Evolutionary conservation across 1,140 invertebrate genomes (phyloP), one percentile per base, ranked within the genome.

Genomic region (Drosophila guanche): DNA sequence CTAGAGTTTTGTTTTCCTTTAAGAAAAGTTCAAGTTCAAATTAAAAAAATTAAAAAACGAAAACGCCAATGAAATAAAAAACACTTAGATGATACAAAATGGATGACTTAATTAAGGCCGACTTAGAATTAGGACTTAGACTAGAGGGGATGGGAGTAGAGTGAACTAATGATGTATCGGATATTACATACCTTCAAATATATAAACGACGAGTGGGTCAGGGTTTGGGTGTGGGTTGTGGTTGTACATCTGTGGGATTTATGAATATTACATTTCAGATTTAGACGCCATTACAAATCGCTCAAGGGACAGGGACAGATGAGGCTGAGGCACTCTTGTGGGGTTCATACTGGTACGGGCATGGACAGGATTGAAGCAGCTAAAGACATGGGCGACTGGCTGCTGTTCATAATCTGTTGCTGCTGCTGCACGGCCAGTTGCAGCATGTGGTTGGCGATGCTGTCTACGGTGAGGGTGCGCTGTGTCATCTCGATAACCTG

Each of bases 381-480:
- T 29, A 22, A 12, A 37, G 10, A 4, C 33, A 37, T 37, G 33
- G 33, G n/a, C 14, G 25, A 22, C 23, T 40, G 2, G 41, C 47
- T 16, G 46, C 41, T 25, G 42, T 52, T 59, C 54, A 59, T 42
- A n/a, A 62, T 40, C 41, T 59, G 54, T 2, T 52, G 33, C 20
- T 66, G 69, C 25, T 86, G 83, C 22, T 70, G 58, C 5, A 72
- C 50, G 40, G 89, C 89, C 58, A 90, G 27, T 48, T 88, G 79
- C 20, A 90, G 54, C 54, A 90, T 50, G 60, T 88, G 72, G 70
- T 90, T 90, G 14, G 89, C 66, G 33, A 90, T 81, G 48, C 77
- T 90, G 40, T 90, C 79, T 4, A 90, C 79, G 4, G 56, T 73
- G 2, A 90, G 60, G 0, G 51, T 73, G 5, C 72, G 40, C 5